A percentile compares a stretch with the other conserved stretches of the same genome.
Conservation (phyloP, 1,140 invertebrate genomes). For the Antheraea mylitta region DNA sequence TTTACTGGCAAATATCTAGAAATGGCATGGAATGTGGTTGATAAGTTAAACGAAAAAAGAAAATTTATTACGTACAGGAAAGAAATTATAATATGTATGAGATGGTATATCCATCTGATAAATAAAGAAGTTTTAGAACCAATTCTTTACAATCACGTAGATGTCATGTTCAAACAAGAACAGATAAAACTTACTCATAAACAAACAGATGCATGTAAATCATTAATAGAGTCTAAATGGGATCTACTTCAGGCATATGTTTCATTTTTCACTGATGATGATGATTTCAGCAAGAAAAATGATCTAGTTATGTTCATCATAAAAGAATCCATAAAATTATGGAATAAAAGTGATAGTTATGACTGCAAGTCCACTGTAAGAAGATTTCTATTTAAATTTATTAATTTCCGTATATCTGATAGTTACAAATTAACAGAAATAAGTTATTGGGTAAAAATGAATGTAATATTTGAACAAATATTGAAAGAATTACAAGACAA, state of each 20-base stretch:
- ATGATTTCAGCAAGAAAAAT: conserved; percentile 26
- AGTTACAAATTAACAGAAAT: conserved; percentile 1
- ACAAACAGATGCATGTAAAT: conserved; percentile 14
- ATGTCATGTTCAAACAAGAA: conserved; percentile 28
- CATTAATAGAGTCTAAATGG: conserved; percentile 37
- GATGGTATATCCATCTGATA: conserved; percentile 25
- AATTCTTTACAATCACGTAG: conserved; percentile 39
- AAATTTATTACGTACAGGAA: conserved; percentile 26
- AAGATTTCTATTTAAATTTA: conserved; percentile 14
- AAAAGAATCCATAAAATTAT: conserved; percentile 26
- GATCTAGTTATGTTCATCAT: conserved; percentile 32
- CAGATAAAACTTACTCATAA: conserved; percentile 19
- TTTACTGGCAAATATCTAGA: conserved; percentile 32
- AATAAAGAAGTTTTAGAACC: conserved; percentile 29
- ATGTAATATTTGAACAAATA: conserved; percentile 18
- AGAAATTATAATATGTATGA: conserved; percentile 23
- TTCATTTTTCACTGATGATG: conserved; percentile 24
- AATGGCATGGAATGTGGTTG: conserved; percentile 38
- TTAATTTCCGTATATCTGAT: conserved; percentile 4
- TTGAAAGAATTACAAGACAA: conserved; percentile 22
- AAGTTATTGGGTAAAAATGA: background rate
- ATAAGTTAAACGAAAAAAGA: conserved; percentile 29
- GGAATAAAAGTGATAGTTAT: conserved; percentile 24
- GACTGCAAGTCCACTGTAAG: conserved; percentile 19
- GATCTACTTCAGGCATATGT: conserved; percentile 38